These are phyloP conservation scores for Gymnocypris eckloni DNA, from an alignment of 2,797 vertebrate species.

Conservation along the genomic window DNA sequence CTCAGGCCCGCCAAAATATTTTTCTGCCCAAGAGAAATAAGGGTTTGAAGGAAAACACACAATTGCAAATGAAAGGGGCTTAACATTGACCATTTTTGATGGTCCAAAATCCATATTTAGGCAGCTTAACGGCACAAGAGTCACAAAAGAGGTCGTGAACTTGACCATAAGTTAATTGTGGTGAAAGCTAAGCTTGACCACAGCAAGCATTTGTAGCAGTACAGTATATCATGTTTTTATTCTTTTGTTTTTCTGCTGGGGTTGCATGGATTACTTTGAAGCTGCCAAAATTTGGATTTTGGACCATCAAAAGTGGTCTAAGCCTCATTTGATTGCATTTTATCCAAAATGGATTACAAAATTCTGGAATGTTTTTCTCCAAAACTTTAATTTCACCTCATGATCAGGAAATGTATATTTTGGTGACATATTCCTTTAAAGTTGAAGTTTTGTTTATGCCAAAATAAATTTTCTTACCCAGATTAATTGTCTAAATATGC, in stretches of 20 bases:
- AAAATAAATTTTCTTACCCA: neutral
- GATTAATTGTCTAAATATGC: neutral
- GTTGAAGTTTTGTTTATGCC: neutral
- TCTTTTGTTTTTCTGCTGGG: neutral
- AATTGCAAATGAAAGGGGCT: neutral
- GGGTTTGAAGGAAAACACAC: neutral
- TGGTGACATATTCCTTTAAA: neutral
- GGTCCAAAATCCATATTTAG: neutral
- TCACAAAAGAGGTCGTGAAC: neutral
- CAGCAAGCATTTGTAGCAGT: neutral
- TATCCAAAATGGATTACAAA: neutral
- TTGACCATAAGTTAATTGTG: too few relatives aligned
- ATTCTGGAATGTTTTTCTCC: neutral
- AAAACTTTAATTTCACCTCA: neutral
- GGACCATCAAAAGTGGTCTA: neutral
- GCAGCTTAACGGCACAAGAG: neutral
- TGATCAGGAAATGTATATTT: neutral
- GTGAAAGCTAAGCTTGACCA: neutral
- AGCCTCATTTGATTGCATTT: neutral
- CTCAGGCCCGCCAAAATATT: neutral
- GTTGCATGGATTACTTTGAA: neutral
- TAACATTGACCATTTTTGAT: neutral
- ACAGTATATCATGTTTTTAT: neutral
- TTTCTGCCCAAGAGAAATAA: neutral
- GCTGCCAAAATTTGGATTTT: neutral